Percentiles rank a stretch among this genome's conserved stretches.
Conservation (phyloP, 2,113 vertebrate species). For the Corvus moneduloides region DNA sequence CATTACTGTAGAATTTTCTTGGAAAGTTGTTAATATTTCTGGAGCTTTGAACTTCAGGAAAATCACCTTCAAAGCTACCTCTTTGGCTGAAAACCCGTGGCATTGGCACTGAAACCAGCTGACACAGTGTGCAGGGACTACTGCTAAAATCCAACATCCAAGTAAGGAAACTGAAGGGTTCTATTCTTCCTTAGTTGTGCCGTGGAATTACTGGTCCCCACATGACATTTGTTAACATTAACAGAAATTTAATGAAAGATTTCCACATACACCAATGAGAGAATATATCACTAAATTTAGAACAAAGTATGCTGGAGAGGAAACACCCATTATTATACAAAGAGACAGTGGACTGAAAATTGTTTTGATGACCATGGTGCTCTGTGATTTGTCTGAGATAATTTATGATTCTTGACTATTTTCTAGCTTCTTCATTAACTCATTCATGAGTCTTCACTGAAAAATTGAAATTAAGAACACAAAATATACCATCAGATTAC, state of each 20-base stretch:
- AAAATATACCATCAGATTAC: not conserved
- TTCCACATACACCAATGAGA: not conserved
- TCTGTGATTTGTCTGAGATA: not conserved
- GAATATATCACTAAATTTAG: slow-evolving; percentile 10
- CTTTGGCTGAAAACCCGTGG: not conserved
- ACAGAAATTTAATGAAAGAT: not conserved
- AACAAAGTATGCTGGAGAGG: not conserved
- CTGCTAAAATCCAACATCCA: not conserved
- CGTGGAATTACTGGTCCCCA: not conserved
- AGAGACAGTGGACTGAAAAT: not conserved
- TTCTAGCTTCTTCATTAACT: slow-evolving; percentile 7
- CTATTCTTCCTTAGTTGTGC: not conserved
- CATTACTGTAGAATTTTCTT: not conserved
- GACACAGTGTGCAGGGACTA: not conserved
- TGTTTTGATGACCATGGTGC: not conserved
- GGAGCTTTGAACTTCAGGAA: slow-evolving; percentile 27
- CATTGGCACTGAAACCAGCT: not conserved
- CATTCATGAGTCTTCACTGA: not conserved
- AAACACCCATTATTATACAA: not conserved
- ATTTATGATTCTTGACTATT: not conserved
- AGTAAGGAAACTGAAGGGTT: not conserved
- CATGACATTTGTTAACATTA: not conserved
- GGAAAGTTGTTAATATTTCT: not conserved
- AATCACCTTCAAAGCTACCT: not conserved
- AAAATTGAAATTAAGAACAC: not conserved